Conservation (phyloP, 2,888 invertebrate species). For the Penaeus monodon region DNA sequence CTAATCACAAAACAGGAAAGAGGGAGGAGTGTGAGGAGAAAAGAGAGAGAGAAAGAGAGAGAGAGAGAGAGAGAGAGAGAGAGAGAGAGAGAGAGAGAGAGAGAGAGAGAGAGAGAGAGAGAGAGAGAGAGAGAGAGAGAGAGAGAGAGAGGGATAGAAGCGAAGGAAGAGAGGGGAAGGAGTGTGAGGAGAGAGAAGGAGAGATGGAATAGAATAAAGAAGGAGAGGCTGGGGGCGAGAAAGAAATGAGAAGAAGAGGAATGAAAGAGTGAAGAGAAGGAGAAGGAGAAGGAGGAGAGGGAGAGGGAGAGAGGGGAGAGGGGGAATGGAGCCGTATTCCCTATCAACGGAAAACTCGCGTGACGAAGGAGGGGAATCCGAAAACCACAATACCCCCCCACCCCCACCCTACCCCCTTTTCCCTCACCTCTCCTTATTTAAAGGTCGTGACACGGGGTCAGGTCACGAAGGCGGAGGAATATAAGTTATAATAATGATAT, state of each 20-base stretch:
- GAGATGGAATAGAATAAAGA: not conserved
- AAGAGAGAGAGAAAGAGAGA: not conserved
- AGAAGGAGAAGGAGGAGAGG: not conserved
- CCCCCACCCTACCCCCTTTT: not conserved
- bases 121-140: not conserved
- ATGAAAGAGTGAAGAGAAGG: not conserved
- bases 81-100: not conserved
- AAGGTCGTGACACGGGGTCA: not conserved
- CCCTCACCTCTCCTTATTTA: not conserved
- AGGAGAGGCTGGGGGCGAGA: not conserved
- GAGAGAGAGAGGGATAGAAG: not conserved
- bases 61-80: not conserved
- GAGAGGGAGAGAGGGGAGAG: not conserved
- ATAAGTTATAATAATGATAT: not conserved
- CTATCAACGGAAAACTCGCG: not conserved
- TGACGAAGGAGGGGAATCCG: not conserved
- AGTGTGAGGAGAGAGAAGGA: not conserved
- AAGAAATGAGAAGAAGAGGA: not conserved
- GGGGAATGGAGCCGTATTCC: not conserved
- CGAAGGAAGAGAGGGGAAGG: not conserved
- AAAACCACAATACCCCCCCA: not conserved
- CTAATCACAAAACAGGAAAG: not conserved
- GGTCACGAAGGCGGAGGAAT: not conserved
- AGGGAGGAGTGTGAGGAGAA: not conserved
- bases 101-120: not conserved